Evolutionary conservation across 2,113 vertebrate genomes (phyloP).

Genomic region (Mellivora capensis): DNA sequence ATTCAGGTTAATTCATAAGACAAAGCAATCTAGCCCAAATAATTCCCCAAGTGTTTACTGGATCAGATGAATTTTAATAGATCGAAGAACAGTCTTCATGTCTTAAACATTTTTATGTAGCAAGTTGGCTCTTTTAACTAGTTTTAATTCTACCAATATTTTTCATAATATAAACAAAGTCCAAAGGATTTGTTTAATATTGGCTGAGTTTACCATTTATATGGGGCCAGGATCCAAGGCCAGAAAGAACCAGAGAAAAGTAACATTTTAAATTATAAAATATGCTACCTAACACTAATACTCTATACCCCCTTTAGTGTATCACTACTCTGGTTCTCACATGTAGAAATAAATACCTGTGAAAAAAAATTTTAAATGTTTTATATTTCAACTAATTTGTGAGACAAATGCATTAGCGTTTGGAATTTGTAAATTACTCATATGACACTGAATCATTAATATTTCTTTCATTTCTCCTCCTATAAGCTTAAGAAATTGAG

Average conservation of each 20-base stretch:
- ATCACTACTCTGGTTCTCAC: not conserved
- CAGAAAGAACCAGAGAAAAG: not conserved
- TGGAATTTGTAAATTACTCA: constrained; percentile 18
- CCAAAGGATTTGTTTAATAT: not conserved
- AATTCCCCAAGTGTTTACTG: not conserved
- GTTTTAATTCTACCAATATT: constrained; percentile 22
- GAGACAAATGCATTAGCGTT: not conserved
- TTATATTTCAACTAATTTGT: constrained; percentile 2
- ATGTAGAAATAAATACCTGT: not conserved
- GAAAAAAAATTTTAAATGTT: not conserved
- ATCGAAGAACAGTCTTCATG: not conserved
- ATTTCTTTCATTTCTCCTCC: constrained; percentile 23
- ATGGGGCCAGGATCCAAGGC: not conserved
- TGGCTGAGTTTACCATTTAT: not conserved
- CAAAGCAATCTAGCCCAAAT: constrained; percentile 2
- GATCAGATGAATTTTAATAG: not conserved
- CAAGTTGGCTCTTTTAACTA: not conserved
- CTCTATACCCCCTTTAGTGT: not conserved
- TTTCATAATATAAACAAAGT: not conserved
- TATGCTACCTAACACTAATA: not conserved
- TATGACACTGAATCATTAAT: not conserved
- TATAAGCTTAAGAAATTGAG: constrained; percentile 11
- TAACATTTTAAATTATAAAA: constrained; percentile 29
- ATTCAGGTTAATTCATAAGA: not conserved
- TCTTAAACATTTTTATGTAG: constrained; percentile 2